These are phyloP conservation scores for Holocentrus rufus DNA, from an alignment of 2,797 vertebrate genomes.

Conservation along the genomic window DNA sequence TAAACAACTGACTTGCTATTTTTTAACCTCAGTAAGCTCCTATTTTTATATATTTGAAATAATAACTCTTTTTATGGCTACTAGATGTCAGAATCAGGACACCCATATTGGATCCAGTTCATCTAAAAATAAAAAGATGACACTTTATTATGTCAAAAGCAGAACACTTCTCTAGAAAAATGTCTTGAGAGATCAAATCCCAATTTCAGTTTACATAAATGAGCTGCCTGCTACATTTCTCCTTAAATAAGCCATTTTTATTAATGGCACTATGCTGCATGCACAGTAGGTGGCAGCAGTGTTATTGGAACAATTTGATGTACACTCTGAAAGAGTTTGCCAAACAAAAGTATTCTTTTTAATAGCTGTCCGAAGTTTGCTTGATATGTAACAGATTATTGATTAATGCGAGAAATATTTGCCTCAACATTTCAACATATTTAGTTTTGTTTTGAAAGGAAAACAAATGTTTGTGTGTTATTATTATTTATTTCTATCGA, in stretches of 20 bases:
- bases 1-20: background rate
- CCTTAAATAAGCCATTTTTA: constrained; percentile 33
- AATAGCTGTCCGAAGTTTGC: constrained; percentile 53
- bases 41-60: constrained; percentile 1
- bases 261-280: constrained; percentile 57
- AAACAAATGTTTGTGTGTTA: constrained; percentile 48
- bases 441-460: constrained; percentile 37
- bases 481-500: constrained; percentile 76
- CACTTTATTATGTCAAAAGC: background rate
- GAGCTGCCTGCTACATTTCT: constrained; percentile 41
- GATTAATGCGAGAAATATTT: constrained; percentile 57
- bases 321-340: constrained; percentile 65
- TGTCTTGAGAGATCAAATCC: constrained; percentile 19
- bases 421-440: constrained; percentile 68
- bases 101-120: background rate
- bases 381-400: constrained; percentile 57
- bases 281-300: constrained; percentile 75
- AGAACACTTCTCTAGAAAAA: constrained; percentile 17
- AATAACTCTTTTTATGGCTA: background rate
- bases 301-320: constrained; percentile 43
- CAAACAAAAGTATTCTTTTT: constrained; percentile 64
- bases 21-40: background rate
- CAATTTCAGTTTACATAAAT: constrained; percentile 25
- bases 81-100: background rate
- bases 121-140: constrained; percentile 4